Evolutionary conservation across 2,888 invertebrate genomes (phyloP), one percentile per base, ranked within the genome.

Genomic region (Eurois occulta): DNA sequence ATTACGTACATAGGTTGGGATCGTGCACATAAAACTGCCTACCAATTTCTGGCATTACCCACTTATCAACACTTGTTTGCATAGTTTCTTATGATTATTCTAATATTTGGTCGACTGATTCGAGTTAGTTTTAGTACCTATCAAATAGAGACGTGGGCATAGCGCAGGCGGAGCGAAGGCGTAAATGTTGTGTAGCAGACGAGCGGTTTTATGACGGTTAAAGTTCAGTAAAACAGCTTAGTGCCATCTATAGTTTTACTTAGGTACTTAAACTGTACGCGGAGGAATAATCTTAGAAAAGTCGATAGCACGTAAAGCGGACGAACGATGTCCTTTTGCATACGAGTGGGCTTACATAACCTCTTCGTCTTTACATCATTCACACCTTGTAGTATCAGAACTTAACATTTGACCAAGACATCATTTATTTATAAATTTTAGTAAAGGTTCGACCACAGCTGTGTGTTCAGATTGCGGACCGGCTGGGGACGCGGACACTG

Each of bases 101-200:
- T 21, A 60, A 32, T 58, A 41, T 69, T 21, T 21, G 5, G 24
- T 28, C 18, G 18, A 46, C 18, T 67, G 13, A 55, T 55, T 78
- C 11, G 66, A 55, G 46, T 11, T 24, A 24, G 4, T 4, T 13
- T 35, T 21, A 21, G 10, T 10, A 73, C 24, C 38, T 3, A 32
- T 60, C 43, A 48, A 46, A 21, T 11, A 32, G 18, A 60, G 48
- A 18, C 28, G 71, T 71, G 41, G 48, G 77, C 62, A 71, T 6
- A 62, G 48, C 28, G 70, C 70, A 41, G 77, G 80, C 80, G 71
- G n/a, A 24, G n/a, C 18, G 60, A 43, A 18, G 71, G 60, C 80
- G 48, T 62, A 1, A 21, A 62, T 43, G 32, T n/a, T 35, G 1
- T 11, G 72, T 3, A 0, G 3, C 78, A 60, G 32, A 80, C 73